A percentile compares a stretch with the other conserved stretches of the same genome.
Evolutionary conservation across 2,797 vertebrate species (phyloP).

Genomic region (Lacerta bilineata): DNA sequence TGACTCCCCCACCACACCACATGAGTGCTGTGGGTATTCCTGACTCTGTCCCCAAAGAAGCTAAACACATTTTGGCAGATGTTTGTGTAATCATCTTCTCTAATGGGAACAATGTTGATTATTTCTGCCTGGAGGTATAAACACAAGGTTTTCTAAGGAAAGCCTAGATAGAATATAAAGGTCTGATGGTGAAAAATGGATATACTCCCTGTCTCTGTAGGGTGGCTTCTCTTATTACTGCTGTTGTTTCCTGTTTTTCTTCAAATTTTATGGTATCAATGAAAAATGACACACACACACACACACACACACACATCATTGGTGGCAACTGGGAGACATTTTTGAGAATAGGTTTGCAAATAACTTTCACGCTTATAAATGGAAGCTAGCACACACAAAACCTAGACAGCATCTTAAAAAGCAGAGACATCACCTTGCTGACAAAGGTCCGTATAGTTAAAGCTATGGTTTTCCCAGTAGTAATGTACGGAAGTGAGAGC

Average conservation of each 20-base stretch:
- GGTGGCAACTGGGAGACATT: not conserved
- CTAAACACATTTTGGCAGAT: slow-evolving; percentile 49
- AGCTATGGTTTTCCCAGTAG: too few relatives aligned
- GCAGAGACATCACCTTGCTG: too few relatives aligned
- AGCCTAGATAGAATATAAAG: slow-evolving; percentile 16
- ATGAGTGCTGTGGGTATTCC: not conserved
- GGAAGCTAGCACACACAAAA: not conserved
- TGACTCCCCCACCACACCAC: fast-evolving
- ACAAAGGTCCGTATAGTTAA: too few relatives aligned
- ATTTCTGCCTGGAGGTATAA: slow-evolving; percentile 39
- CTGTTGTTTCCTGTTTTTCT: not conserved
- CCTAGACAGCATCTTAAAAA: too few relatives aligned
- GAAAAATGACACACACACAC: not conserved
- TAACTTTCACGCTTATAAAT: not conserved
- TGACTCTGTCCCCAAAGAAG: slow-evolving; percentile 39
- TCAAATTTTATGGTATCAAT: not conserved
- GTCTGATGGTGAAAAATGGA: slow-evolving; percentile 36
- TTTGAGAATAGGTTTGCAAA: fast-evolving
- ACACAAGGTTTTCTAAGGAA: slow-evolving; percentile 22
- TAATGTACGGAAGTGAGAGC: too few relatives aligned
- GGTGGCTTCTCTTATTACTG: not conserved
- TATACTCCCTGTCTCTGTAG: not conserved
- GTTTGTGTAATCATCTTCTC: not conserved
- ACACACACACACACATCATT: not conserved
- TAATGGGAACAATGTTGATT: slow-evolving; percentile 40